Conservation (phyloP, 2,113 vertebrate species). For the Proteles cristata region DNA sequence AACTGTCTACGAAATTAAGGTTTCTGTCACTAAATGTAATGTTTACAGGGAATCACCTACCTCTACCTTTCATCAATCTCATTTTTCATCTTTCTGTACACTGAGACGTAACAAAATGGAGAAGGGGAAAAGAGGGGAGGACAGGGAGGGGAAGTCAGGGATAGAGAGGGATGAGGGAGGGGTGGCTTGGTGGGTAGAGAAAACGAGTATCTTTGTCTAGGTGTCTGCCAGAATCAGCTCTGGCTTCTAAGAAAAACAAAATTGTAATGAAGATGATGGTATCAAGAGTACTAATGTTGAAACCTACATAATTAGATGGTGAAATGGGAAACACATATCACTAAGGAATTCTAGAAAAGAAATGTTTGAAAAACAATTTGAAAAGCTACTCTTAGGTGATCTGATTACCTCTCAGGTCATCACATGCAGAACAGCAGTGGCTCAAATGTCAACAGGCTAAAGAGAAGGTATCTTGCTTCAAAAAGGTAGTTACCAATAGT, state of each 20-base stretch:
- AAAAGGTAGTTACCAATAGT: conserved; percentile 28
- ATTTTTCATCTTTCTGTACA: neutral
- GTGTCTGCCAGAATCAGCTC: neutral
- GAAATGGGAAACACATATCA: conserved; percentile 25
- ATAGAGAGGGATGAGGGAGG: neutral
- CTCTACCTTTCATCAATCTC: neutral
- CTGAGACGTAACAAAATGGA: neutral
- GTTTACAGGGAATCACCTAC: neutral
- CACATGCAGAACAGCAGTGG: conserved; percentile 19
- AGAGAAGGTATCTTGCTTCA: conserved; percentile 10
- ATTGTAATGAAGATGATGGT: neutral
- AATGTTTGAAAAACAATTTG: conserved; percentile 46
- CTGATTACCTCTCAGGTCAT: conserved; percentile 15
- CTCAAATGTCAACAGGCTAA: conserved; percentile 30
- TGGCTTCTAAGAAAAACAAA: neutral
- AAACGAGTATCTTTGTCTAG: neutral
- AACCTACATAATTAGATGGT: conserved; percentile 20
- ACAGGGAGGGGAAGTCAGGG: neutral
- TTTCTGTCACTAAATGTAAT: neutral
- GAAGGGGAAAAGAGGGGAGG: neutral
- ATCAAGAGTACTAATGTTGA: conserved; percentile 11
- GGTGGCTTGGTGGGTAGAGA: neutral
- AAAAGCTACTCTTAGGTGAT: conserved; percentile 48
- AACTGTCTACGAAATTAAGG: conserved; percentile 29
- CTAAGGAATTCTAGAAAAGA: conserved; percentile 22